Base-by-base conservation (phyloP, 2,797 vertebrate genomes). In the Aplochiton taeniatus region DNA sequence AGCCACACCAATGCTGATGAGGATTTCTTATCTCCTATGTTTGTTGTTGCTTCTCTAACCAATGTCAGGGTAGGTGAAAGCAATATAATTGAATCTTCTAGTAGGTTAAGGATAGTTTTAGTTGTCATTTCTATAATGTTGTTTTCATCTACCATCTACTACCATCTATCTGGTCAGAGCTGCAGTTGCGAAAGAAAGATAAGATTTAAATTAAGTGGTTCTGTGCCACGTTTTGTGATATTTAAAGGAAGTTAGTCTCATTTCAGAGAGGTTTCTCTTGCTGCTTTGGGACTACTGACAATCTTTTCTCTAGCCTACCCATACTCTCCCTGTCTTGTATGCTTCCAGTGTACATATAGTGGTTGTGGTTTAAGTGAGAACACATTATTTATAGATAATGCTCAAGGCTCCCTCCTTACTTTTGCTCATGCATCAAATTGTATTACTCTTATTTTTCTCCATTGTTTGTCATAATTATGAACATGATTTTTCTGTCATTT, bases 71-170 rank as follows among this genome's bases (percentile, higher is more conserved):
- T 72, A 83, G 85, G 70, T 85, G 81, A 83, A 77, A 77, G 20
- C 79, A 70, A 64, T 63, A 69, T 69, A 17, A 77, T 75, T 76
- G 87, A 79, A 88, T 83, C 81, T 81, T 87, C 83, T 56, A 17
- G 63, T 76, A 69, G 74, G 18, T 68, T 49, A 4, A n/a, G 74
- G 31, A 6, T 31, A 3, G 31, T 31, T 31, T 54, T 82, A 77
- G 73, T n/a, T 72, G 63, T 65, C 70, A 74, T 85, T 86, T 84
- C 79, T 77, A 68, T 83, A 6, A 8, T 48, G 14, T 84, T 75
- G 80, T 66, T 88, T 83, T 76, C 83, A 78, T 83, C 78, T 76
- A 62, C 67, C 73, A 11, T 4, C n/a, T n/a, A n/a, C n/a, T n/a
- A n/a, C n/a, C n/a, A n/a, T n/a, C n/a, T n/a, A 12, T 64, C 57